Conservation (phyloP, 2,797 vertebrate genomes). For the Tapera naevia region DNA sequence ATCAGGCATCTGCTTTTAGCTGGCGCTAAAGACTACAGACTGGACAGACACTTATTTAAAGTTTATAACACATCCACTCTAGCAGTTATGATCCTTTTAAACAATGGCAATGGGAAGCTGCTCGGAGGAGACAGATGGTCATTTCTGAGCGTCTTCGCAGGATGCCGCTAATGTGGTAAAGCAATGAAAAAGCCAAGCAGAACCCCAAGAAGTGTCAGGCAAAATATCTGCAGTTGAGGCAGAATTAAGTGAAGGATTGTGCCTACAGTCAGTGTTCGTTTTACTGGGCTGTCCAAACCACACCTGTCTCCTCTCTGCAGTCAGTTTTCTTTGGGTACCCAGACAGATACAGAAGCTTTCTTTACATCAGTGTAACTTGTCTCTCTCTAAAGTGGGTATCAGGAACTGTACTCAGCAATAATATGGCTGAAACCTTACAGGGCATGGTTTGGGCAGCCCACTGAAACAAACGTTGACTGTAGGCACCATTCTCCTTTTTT, state of each 20-base stretch:
- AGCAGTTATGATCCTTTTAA: background rate
- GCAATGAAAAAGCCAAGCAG: background rate
- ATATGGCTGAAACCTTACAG: too few relatives aligned
- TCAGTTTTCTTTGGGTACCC: too few relatives aligned
- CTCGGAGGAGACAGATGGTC: constrained; percentile 26
- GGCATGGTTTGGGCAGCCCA: background rate
- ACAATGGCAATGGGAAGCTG: background rate
- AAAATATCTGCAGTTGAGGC: background rate
- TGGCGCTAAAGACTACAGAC: accelerated
- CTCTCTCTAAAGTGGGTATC: too few relatives aligned
- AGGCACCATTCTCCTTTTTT: background rate
- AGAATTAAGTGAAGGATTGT: background rate
- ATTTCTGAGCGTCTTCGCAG: constrained; percentile 35
- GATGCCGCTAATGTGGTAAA: background rate
- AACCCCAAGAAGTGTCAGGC: background rate
- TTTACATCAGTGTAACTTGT: too few relatives aligned
- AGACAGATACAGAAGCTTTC: too few relatives aligned
- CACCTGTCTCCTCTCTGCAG: too few relatives aligned
- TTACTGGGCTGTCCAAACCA: too few relatives aligned
- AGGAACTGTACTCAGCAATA: too few relatives aligned
- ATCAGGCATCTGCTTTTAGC: background rate
- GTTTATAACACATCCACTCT: background rate
- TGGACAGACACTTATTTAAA: constrained; percentile 10
- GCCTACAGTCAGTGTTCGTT: too few relatives aligned
- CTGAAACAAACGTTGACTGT: background rate